phyloP scores from a whole-genome alignment of 2,797 vertebrate species.

The Champsocephalus esox region DNA sequence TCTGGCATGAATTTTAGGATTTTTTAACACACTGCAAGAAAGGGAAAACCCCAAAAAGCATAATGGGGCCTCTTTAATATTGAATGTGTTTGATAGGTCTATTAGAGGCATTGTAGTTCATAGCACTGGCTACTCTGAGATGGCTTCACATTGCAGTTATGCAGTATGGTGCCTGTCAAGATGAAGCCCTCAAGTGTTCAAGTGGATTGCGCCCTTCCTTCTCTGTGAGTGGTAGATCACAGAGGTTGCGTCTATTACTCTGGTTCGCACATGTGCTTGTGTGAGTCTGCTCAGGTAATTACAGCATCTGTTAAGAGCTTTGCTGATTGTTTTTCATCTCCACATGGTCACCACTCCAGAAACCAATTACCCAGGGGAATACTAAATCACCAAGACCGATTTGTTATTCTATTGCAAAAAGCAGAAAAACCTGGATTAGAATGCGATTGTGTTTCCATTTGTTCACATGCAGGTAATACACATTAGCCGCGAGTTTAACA shows the following conservation, averaged over 20 bases:
- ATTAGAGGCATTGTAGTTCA: constrained; percentile 2
- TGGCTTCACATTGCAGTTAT: constrained; percentile 26
- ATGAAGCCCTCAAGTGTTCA: constrained; percentile 42
- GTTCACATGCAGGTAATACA: constrained; percentile 51
- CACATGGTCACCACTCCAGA: constrained; percentile 87
- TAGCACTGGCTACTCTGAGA: constrained; percentile 1
- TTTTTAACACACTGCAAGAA: no score
- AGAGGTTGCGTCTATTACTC: constrained; percentile 60
- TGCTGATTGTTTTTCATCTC: constrained; percentile 88
- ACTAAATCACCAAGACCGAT: constrained; percentile 77
- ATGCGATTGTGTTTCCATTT: constrained; percentile 45
- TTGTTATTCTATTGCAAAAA: constrained; percentile 75
- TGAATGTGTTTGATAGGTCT: not conserved
- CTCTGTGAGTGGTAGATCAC: constrained; percentile 63
- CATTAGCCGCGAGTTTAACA: constrained; percentile 27
- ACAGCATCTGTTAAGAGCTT: constrained; percentile 88
- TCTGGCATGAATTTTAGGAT: no score
- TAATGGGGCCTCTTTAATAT: not conserved
- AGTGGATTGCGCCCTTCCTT: constrained; percentile 57
- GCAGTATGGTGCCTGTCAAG: constrained; percentile 53
- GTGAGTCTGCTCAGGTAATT: constrained; percentile 85
- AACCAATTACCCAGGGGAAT: constrained; percentile 85
- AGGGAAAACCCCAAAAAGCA: no score
- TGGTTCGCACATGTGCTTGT: constrained; percentile 66
- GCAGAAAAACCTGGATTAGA: constrained; percentile 62